Evolutionary conservation across 2,113 vertebrate genomes (phyloP).

Genomic region (Isurus oxyrinchus): DNA sequence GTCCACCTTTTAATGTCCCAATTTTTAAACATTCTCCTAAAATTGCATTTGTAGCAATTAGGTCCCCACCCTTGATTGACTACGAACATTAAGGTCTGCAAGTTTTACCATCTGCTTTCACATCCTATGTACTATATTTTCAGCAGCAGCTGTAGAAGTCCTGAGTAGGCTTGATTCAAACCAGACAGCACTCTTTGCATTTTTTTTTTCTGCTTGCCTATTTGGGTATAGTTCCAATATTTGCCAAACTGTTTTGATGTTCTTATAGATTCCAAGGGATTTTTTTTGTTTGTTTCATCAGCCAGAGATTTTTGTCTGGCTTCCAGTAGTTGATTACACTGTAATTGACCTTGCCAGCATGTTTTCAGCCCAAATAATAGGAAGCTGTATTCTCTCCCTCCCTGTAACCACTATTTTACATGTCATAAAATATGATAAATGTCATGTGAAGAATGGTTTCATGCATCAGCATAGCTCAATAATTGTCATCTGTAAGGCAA

Average conservation of each 20-base stretch:
- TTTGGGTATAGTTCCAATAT: background rate
- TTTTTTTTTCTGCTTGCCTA: background rate
- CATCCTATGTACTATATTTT: background rate
- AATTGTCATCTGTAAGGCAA: background rate
- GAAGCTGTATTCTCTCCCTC: background rate
- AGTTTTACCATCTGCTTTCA: background rate
- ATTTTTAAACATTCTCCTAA: background rate
- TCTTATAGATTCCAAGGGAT: background rate
- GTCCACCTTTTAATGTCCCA: background rate
- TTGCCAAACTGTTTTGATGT: conserved; percentile 20
- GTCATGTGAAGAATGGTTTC: background rate
- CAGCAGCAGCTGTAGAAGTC: background rate
- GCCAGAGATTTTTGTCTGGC: background rate
- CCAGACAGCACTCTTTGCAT: background rate
- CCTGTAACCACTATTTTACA: background rate
- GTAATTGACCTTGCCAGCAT: background rate
- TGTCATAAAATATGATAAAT: background rate
- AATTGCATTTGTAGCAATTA: background rate
- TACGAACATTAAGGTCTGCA: background rate
- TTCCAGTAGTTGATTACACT: background rate
- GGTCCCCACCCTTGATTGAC: background rate
- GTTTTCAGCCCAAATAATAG: background rate
- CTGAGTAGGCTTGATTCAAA: background rate
- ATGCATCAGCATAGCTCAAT: background rate
- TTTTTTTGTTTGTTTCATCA: conserved; percentile 19